phyloP scores from a whole-genome alignment of 2,797 vertebrate species.

The Nannoperca australis region DNA sequence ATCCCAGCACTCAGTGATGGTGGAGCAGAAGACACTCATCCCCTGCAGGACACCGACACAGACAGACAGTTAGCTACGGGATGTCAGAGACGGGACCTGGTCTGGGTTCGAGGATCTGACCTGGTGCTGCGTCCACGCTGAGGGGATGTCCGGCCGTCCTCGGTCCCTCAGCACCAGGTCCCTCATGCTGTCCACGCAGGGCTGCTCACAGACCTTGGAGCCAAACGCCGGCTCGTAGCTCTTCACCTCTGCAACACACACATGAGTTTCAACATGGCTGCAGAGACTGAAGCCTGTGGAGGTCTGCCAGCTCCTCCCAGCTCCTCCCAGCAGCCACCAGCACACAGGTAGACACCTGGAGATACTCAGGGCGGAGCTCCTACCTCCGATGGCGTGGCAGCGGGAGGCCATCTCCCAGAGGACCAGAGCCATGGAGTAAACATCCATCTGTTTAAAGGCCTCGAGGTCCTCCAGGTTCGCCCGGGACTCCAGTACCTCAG shows the following conservation, averaged over 20 bases:
- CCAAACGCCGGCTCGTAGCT: slow-evolving; percentile 91
- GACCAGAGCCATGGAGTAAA: slow-evolving; percentile 93
- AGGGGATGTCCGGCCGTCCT: slow-evolving; percentile 90
- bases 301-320: too few relatives aligned
- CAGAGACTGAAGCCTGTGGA: background rate
- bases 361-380: background rate
- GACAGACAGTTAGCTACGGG: background rate
- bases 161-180: slow-evolving; percentile 91
- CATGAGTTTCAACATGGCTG: too few relatives aligned
- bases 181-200: slow-evolving; percentile 93
- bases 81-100: background rate
- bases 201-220: slow-evolving; percentile 90
- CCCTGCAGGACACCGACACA: slow-evolving; percentile 77
- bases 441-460: slow-evolving; percentile 94
- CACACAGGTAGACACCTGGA: background rate
- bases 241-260: slow-evolving; percentile 84
- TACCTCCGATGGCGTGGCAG: slow-evolving; percentile 89
- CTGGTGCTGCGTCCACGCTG: slow-evolving; percentile 88
- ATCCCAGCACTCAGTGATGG: slow-evolving; percentile 93
- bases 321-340: too few relatives aligned
- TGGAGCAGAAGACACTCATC: slow-evolving; percentile 90
- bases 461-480: slow-evolving; percentile 94
- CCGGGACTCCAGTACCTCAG: slow-evolving; percentile 92
- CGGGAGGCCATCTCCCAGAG: slow-evolving; percentile 93
- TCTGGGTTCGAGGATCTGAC: slow-evolving; percentile 65